Evolutionary conservation across 2,888 invertebrate species (phyloP).

Genomic region (Arenicola marina): DNA sequence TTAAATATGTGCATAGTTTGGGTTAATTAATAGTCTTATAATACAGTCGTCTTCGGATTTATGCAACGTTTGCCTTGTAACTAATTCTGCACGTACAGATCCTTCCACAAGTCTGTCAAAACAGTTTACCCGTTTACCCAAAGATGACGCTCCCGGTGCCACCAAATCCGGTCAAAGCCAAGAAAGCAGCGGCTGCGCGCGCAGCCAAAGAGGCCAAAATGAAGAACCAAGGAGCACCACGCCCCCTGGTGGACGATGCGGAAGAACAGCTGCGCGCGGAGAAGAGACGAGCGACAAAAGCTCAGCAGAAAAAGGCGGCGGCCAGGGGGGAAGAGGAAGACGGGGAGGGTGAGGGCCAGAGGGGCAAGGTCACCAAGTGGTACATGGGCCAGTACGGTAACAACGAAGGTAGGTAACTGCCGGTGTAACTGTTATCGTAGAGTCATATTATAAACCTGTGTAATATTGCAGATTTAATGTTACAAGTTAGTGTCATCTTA

Average conservation of each 20-base stretch:
- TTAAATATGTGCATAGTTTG: too few species aligned
- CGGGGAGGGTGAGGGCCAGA: constrained; percentile 14
- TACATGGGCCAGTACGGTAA: constrained; percentile 56
- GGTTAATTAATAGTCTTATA: too few species aligned
- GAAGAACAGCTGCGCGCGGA: constrained; percentile 29
- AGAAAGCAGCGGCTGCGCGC: constrained; percentile 49
- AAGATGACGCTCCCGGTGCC: constrained; percentile 54
- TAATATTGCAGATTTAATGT: too few species aligned
- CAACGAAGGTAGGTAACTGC: constrained; percentile 48
- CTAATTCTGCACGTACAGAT: too few species aligned
- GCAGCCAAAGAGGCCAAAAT: constrained; percentile 53
- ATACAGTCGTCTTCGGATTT: too few species aligned
- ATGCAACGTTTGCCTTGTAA: too few species aligned
- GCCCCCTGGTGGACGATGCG: constrained; percentile 8
- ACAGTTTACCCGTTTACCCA: too few species aligned
- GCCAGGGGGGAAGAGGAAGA: constrained; percentile 25
- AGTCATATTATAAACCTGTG: too few species aligned
- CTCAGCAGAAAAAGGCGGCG: constrained; percentile 36
- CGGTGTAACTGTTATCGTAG: too few species aligned
- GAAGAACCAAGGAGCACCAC: constrained; percentile 39
- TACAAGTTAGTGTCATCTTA: too few species aligned
- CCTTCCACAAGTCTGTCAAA: too few species aligned
- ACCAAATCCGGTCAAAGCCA: constrained; percentile 54
- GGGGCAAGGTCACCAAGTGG: constrained; percentile 34
- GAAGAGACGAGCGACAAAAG: constrained; percentile 28